A percentile compares a stretch with the other conserved stretches of the same genome.
These are phyloP conservation scores for Atrichornis clamosus DNA, from an alignment of 2,113 vertebrate genomes.

Conservation along the genomic window DNA sequence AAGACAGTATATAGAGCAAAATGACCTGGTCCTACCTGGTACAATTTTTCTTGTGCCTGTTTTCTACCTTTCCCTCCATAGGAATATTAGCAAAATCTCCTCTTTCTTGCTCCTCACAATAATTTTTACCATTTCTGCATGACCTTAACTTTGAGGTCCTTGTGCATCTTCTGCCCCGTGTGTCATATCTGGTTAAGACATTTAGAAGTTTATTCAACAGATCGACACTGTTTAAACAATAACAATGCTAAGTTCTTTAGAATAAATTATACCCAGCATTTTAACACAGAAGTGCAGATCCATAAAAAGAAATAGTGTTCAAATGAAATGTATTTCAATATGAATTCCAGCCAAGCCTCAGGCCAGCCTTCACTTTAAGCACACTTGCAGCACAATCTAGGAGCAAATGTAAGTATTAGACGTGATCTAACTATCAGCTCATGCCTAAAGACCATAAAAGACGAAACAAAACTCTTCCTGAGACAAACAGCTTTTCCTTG, in stretches of 20 bases:
- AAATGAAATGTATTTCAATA: neutral
- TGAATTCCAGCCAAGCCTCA: neutral
- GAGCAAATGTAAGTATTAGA: neutral
- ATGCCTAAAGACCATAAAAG: neutral
- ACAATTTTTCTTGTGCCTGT: neutral
- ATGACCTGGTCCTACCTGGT: neutral
- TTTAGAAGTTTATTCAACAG: neutral
- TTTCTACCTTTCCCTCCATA: neutral
- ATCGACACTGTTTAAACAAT: neutral
- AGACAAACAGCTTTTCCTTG: neutral
- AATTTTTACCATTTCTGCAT: neutral
- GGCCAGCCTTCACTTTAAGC: neutral
- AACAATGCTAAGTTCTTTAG: neutral
- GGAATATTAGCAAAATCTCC: neutral
- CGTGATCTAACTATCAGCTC: neutral
- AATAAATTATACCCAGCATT: neutral
- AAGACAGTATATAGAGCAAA: neutral
- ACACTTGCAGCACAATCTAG: neutral
- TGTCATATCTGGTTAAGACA: neutral
- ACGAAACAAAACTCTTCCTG: neutral
- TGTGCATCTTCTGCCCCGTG: neutral
- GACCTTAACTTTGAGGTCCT: neutral
- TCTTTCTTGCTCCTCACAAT: neutral
- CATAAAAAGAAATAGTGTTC: neutral
- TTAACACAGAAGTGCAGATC: neutral